Evolutionary conservation across 2,797 vertebrate genomes (phyloP).

Genomic region (Tokudaia muenninki): DNA sequence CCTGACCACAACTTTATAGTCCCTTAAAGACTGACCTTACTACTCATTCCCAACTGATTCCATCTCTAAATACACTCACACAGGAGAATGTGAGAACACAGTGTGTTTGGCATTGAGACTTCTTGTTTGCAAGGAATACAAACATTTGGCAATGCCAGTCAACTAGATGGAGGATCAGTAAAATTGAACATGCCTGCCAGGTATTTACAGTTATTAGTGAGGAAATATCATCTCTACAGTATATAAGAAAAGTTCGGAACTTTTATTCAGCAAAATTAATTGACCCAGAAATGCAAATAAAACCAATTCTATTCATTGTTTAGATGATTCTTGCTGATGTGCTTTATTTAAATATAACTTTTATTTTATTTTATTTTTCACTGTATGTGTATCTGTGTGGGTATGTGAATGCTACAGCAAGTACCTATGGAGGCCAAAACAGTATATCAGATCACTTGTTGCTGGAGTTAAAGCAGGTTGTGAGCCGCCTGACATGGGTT

Average conservation of each 20-base stretch:
- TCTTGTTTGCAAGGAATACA: slow-evolving; percentile 54
- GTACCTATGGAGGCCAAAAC: neutral
- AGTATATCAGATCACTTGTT: neutral
- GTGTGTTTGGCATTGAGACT: slow-evolving; percentile 33
- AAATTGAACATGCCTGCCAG: neutral
- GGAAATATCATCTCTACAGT: neutral
- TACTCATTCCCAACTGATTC: slow-evolving; percentile 64
- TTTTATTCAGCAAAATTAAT: slow-evolving; percentile 33
- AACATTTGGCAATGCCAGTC: slow-evolving; percentile 10
- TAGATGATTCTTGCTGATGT: neutral
- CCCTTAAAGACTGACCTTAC: slow-evolving; percentile 34
- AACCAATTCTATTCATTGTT: neutral
- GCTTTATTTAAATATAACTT: slow-evolving; percentile 20
- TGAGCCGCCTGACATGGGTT: neutral
- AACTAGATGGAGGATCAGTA: slow-evolving; percentile 15
- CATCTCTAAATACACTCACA: slow-evolving; percentile 63
- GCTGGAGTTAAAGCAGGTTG: neutral
- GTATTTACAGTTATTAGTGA: slow-evolving; percentile 12
- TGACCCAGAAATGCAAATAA: neutral
- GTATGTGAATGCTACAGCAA: no score
- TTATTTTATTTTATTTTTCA: neutral
- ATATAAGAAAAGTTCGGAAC: neutral
- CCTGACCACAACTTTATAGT: slow-evolving; percentile 24
- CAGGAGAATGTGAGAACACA: slow-evolving; percentile 65
- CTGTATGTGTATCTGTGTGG: neutral